Evolutionary conservation across 2,113 vertebrate species (phyloP).

Genomic region (Amblyopsis rosae): DNA sequence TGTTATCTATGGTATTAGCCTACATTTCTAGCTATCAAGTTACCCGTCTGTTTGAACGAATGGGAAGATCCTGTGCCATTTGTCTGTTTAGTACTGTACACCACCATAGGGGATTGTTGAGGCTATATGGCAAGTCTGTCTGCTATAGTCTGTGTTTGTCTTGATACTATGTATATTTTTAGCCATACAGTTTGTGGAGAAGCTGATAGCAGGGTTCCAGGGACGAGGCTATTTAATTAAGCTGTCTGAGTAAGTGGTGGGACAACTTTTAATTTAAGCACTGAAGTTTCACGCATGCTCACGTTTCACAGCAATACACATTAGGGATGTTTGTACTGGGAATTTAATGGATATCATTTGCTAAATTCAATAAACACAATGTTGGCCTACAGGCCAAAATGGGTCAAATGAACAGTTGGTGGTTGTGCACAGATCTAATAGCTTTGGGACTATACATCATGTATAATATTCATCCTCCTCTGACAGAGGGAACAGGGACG

Average conservation of each 20-base stretch:
- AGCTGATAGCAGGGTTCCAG: constrained; percentile 58
- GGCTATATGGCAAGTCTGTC: constrained; percentile 22
- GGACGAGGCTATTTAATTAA: constrained; percentile 36
- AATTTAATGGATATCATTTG: constrained; percentile 3
- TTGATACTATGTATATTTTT: constrained; percentile 65
- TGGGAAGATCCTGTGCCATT: neutral
- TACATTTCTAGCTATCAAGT: neutral
- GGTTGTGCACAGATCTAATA: constrained; percentile 17
- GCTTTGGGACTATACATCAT: neutral
- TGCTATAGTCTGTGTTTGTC: constrained; percentile 37
- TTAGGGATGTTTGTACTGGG: neutral
- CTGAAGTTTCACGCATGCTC: constrained; percentile 20
- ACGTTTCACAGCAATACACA: constrained; percentile 8
- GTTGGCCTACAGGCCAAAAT: constrained; percentile 2
- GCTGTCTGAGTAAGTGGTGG: constrained; percentile 36
- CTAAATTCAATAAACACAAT: neutral
- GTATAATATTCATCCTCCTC: constrained; percentile 22
- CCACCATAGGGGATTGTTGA: constrained; percentile 25
- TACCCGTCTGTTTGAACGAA: neutral
- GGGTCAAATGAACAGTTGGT: neutral
- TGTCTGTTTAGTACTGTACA: constrained; percentile 11
- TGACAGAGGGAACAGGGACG: constrained; percentile 30
- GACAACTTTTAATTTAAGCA: constrained; percentile 35
- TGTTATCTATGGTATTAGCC: neutral
- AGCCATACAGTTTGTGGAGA: constrained; percentile 53